Conservation (phyloP, 2,797 vertebrate genomes). For the Sciaenops ocellatus region DNA sequence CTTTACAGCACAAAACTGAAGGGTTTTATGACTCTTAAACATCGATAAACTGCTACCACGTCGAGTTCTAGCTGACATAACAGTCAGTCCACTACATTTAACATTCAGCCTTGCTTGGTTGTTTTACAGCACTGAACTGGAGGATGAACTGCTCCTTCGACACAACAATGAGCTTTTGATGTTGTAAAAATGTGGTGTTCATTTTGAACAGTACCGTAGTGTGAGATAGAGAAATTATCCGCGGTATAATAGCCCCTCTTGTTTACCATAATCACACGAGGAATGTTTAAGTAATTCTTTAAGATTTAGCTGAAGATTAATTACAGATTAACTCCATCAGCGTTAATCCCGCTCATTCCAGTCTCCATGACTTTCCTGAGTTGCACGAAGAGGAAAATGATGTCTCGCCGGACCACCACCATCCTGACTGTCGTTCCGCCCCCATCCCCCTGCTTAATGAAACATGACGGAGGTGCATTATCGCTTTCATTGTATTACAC, state of each 20-base stretch:
- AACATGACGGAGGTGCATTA: slow-evolving; percentile 73
- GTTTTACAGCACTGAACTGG: background rate
- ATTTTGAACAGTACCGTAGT: slow-evolving; percentile 13
- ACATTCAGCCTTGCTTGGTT: background rate
- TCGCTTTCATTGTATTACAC: slow-evolving; percentile 60
- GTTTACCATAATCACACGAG: slow-evolving; percentile 48
- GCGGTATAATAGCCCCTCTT: slow-evolving; percentile 31
- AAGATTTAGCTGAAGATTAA: slow-evolving; percentile 52
- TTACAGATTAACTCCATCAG: slow-evolving; percentile 59
- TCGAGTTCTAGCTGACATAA: background rate
- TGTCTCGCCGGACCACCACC: slow-evolving; percentile 60
- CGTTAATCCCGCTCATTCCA: slow-evolving; percentile 60
- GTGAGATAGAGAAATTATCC: slow-evolving; percentile 26
- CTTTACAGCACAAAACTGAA: background rate
- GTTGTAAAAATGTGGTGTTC: slow-evolving; percentile 14
- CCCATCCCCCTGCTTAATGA: slow-evolving; percentile 65
- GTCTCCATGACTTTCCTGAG: slow-evolving; percentile 47
- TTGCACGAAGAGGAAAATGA: slow-evolving; percentile 27
- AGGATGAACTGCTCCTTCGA: background rate
- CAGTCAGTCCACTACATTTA: background rate
- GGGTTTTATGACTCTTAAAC: background rate
- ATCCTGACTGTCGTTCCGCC: slow-evolving; percentile 37
- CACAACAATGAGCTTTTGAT: slow-evolving; percentile 16
- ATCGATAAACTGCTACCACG: background rate
- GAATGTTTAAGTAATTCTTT: slow-evolving; percentile 46